phyloP scores from a whole-genome alignment of 2,888 invertebrate species.

The Bombylius discolor region DNA sequence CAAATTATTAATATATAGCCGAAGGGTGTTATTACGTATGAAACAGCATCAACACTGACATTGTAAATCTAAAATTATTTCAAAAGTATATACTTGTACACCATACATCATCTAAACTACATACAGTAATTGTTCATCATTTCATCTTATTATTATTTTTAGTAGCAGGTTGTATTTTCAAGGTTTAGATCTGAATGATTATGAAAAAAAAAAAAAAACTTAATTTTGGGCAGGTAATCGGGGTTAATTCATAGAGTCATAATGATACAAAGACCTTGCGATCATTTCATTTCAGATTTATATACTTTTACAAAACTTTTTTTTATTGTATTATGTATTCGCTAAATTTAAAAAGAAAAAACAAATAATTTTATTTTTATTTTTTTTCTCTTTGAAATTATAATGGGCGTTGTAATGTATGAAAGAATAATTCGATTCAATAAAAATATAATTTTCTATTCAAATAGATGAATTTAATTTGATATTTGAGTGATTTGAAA shows the following conservation, averaged over 20 bases:
- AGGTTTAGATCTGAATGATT: neutral
- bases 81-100: no score
- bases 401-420: no score
- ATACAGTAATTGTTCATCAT: constrained; percentile 1
- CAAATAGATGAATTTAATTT: no score
- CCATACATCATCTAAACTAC: neutral
- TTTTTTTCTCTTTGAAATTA: no score
- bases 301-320: neutral
- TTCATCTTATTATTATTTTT: neutral
- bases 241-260: neutral
- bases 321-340: no score
- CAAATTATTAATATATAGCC: neutral
- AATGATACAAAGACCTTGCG: no score
- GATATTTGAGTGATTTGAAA: no score
- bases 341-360: no score
- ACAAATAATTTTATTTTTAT: no score
- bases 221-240: neutral
- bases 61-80: neutral
- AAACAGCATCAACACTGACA: neutral
- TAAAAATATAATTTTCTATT: no score
- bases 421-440: no score
- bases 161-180: constrained; percentile 7
- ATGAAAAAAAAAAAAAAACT: neutral
- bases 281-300: neutral
- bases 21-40: neutral